phyloP scores from a whole-genome alignment of 1,140 invertebrate genomes.

The Heliothis virescens region DNA sequence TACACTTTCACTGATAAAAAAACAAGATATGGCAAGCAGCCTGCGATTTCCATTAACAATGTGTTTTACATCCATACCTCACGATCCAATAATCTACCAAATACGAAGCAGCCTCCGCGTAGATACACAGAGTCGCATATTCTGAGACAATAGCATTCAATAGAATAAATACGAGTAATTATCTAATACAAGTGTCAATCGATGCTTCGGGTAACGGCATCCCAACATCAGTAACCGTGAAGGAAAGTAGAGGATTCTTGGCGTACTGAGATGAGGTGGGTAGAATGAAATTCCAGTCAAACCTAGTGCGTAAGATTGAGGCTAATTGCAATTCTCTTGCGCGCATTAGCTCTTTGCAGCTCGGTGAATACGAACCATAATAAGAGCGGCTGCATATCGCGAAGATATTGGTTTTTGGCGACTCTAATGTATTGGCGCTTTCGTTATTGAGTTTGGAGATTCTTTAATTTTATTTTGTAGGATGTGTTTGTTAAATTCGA shows the following conservation, averaged over 20 bases:
- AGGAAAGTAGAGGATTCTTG: slow-evolving; percentile 53
- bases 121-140: background rate
- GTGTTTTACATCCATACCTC: background rate
- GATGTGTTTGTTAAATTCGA: background rate
- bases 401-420: slow-evolving; percentile 55
- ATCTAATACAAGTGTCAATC: slow-evolving; percentile 12
- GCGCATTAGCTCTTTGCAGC: slow-evolving; percentile 60
- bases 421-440: slow-evolving; percentile 39
- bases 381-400: slow-evolving; percentile 55
- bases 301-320: slow-evolving; percentile 82
- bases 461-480: slow-evolving; percentile 32
- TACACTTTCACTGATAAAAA: background rate
- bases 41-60: background rate
- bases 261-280: slow-evolving; percentile 50
- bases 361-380: slow-evolving; percentile 53
- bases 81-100: background rate
- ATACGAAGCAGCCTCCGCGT: background rate
- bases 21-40: background rate
- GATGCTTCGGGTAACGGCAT: slow-evolving; percentile 32
- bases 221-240: slow-evolving; percentile 31
- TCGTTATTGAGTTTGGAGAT: slow-evolving; percentile 17
- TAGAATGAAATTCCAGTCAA: slow-evolving; percentile 76
- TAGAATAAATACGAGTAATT: slow-evolving; percentile 10
- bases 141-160: slow-evolving; percentile 3
- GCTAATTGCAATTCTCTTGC: slow-evolving; percentile 80